Conservation (phyloP, 35 echinoderm and acorn worm genomes). For the Apostichopus californicus region DNA sequence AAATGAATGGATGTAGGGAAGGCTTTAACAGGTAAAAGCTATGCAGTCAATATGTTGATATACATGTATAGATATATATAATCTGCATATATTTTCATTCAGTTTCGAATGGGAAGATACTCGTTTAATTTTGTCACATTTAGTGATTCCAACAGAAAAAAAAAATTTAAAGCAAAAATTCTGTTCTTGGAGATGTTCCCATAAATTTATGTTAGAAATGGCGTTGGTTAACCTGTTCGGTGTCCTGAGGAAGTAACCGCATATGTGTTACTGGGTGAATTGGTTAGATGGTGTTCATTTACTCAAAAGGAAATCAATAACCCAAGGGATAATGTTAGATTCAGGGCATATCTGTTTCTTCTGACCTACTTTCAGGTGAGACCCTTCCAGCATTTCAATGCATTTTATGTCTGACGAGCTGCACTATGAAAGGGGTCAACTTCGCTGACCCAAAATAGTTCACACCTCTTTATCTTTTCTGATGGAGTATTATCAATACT, state of each 20-base stretch:
- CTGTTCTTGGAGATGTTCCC: too few species aligned
- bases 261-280: not conserved
- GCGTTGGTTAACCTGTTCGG: not conserved
- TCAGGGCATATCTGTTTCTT: not conserved
- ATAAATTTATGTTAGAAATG: not conserved
- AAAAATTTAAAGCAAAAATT: too few species aligned
- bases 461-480: constrained; percentile 4
- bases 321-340: not conserved
- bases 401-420: not conserved
- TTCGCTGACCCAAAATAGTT: not conserved
- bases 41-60: too few species aligned
- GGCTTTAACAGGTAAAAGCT: not conserved
- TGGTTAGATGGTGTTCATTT: not conserved
- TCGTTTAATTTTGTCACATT: too few species aligned
- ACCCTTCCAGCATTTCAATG: not conserved
- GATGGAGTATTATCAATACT: not conserved
- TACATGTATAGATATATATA: too few species aligned
- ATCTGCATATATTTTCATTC: too few species aligned
- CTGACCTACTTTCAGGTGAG: constrained; percentile 22
- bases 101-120: too few species aligned
- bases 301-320: not conserved
- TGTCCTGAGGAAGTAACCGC: not conserved
- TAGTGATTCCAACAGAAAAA: too few species aligned
- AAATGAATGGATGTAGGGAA: not conserved
- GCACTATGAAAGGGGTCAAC: not conserved